Evolutionary conservation across 2,113 vertebrate species (phyloP).

Genomic region (Callocephalon fimbriatum): DNA sequence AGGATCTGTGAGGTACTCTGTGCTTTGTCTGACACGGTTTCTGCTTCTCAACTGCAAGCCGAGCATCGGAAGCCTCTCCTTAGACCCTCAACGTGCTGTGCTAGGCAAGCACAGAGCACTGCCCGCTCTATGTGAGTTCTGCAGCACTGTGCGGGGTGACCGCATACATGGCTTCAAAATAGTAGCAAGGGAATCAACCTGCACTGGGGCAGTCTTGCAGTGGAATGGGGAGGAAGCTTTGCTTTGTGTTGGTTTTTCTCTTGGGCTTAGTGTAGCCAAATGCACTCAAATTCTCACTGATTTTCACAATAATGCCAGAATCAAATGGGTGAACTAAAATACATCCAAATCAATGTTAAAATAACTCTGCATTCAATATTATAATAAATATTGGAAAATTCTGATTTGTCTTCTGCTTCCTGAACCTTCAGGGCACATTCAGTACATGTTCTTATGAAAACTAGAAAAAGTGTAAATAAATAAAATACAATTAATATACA

Average conservation of each 20-base stretch:
- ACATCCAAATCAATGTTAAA: background rate
- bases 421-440: background rate
- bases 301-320: background rate
- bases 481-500: background rate
- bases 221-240: background rate
- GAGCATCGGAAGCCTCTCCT: background rate
- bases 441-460: background rate
- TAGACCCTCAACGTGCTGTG: rapidly evolving
- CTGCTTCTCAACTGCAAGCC: background rate
- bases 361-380: background rate
- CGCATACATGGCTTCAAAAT: background rate
- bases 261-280: background rate
- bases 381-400: background rate
- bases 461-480: background rate
- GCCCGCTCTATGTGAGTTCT: background rate
- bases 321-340: background rate
- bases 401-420: background rate
- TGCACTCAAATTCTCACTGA: background rate
- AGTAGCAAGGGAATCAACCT: background rate
- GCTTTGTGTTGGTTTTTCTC: background rate
- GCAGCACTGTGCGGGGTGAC: background rate
- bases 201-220: background rate
- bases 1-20: background rate
- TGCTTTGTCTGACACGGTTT: background rate
- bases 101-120: background rate